Base-by-base conservation (phyloP, 2,888 invertebrate genomes). In the Drosophila neoperkinsi region DNA sequence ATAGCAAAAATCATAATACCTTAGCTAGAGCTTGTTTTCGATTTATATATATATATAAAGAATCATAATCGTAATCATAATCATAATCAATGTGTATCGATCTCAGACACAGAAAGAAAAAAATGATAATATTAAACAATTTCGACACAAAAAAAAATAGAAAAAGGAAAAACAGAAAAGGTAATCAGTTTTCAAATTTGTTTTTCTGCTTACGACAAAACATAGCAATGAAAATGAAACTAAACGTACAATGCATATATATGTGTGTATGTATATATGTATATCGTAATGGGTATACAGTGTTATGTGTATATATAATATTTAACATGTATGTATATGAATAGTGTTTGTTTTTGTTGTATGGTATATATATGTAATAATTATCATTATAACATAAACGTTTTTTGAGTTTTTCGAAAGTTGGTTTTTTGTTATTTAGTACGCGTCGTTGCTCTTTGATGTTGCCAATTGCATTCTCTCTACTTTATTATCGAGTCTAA, bases 1-100 rank as follows among this genome's bases (percentile, higher is more conserved):
- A 85, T 79, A 85, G 88, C 88, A 84, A 74, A 81, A 85, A 88
- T 88, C 82, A 86, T 85, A 88, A 85, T 85, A 86, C 87, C 77
- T 85, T 86, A 77, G 77, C 88, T 88, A 84, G 66, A 83, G 76
- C 76, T 65, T 46, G 49, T 76, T 70, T 58, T 52, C 52, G 52
- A 33, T 21, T 21, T 21, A 46, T 34, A 33, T 53, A 34, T 21
- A 58, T 49, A 25, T 68, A 50, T 61, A 53, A 41, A 57, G 68
- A 50, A 67, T 68, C 53, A 33, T 68, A 53, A 60, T 64, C 55
- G 65, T 59, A 68, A 64, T 75, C 28, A 34, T 59, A 68, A 64
- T 75, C 28, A 30, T 59, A 46, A 25, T 16, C 46, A 62, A 52
- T 76, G 65, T 77, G 65, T 67, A 71, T 67, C 62, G 75, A 71